Evolutionary conservation across 2,113 vertebrate genomes (phyloP), one percentile per base, ranked within the genome.

Genomic region (Malurus melanocephalus): DNA sequence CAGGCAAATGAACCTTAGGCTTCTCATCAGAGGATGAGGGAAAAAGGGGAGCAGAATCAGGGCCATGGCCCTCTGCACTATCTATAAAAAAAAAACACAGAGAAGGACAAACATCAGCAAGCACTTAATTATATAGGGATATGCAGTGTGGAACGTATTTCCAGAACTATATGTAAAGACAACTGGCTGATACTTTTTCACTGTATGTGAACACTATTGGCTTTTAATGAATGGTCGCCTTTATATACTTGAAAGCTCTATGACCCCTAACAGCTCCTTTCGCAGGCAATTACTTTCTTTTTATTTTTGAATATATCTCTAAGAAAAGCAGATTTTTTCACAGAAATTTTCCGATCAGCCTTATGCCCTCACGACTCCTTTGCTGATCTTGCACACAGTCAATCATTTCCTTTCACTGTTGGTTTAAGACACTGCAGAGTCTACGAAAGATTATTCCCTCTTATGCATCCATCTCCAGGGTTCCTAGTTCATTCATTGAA

Each of bases 401-500:
- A 90, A 38, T 69, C 2, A 62, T 62, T 82, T 66, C n/a, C 27
- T 85, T 85, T 68, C 55, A 65, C 8, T 55, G 32, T 9, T 80
- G 22, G n/a, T 64, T 87, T 85, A 87, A 74, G 35, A 77, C n/a
- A 62, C 13, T 51, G 30, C n/a, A 57, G 11, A 62, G 16, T 46
- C 8, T 73, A 55, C 46, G 67, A 65, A 62, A 82, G 27, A 66
- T 68, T 72, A 32, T 76, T 83, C 13, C 11, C 8, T 86, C 20
- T 84, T 59, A 59, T 7, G 42, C 4, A 18, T 38, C 26, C 65
- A 22, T 82, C 55, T 65, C 48, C 64, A 80, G 60, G 55, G 62
- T 65, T 88, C 85, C 62, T 71, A 75, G 65, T 71, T 79, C n/a
- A 45, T 69, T 87, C 9, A 27, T 49, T 68, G 53, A 87, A 64